phyloP scores from a whole-genome alignment of 1,140 invertebrate genomes.

The Euborellia annulipes region DNA sequence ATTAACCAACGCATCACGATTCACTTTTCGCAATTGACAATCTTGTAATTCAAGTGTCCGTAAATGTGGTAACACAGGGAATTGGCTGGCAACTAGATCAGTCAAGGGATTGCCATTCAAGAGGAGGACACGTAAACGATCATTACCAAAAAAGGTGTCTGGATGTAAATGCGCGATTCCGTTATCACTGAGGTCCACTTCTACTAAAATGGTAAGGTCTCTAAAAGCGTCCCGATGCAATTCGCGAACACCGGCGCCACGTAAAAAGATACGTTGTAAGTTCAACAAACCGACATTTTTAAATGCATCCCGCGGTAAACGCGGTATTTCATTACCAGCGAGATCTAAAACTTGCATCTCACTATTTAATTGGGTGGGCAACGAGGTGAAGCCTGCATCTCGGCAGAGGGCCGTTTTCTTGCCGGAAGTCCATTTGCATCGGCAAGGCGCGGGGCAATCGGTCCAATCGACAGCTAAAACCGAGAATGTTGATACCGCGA shows the following conservation, averaged over 20 bases:
- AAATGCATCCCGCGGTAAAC: slow-evolving; percentile 64
- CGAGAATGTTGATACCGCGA: too few relatives aligned
- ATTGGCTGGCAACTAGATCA: slow-evolving; percentile 42
- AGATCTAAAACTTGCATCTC: slow-evolving; percentile 77
- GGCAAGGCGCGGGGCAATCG: slow-evolving; percentile 61
- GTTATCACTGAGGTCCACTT: slow-evolving; percentile 69
- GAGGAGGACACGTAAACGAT: slow-evolving; percentile 47
- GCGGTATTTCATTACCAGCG: slow-evolving; percentile 58
- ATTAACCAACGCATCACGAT: slow-evolving; percentile 50
- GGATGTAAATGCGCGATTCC: slow-evolving; percentile 44
- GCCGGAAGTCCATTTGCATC: slow-evolving; percentile 77
- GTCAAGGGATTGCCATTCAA: slow-evolving; percentile 55
- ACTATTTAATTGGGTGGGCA: slow-evolving; percentile 55
- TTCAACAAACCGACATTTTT: slow-evolving; percentile 61
- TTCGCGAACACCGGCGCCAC: slow-evolving; percentile 51
- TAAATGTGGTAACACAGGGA: slow-evolving; percentile 52
- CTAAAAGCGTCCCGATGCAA: slow-evolving; percentile 69
- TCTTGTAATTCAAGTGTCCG: slow-evolving; percentile 55
- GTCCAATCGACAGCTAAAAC: slow-evolving; percentile 66
- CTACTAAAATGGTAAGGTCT: slow-evolving; percentile 70
- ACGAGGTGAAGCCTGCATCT: slow-evolving; percentile 51
- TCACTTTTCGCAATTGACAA: slow-evolving; percentile 54
- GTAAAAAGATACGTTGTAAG: slow-evolving; percentile 64
- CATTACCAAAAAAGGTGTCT: slow-evolving; percentile 58
- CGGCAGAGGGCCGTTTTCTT: slow-evolving; percentile 74